Percentiles rank a stretch among this genome's conserved stretches.
Evolutionary conservation across 2,888 invertebrate genomes (phyloP).

Genomic region (Cordilura impudica): DNA sequence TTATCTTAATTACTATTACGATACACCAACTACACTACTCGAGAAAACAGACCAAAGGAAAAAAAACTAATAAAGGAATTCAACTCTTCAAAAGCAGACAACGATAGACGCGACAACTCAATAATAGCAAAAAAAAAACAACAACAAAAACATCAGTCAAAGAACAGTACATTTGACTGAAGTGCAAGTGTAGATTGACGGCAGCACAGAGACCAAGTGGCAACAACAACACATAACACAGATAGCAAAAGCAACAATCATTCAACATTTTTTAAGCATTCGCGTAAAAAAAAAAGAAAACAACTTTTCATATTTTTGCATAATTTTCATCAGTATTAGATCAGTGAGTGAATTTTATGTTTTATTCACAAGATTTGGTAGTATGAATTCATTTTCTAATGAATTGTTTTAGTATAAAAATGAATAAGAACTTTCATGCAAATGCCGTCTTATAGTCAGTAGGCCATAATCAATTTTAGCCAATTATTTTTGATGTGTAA

Average conservation of each 20-base stretch:
- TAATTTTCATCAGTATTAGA: too few relatives aligned
- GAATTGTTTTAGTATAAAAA: too few relatives aligned
- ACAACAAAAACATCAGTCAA: not conserved
- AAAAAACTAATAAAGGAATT: too few relatives aligned
- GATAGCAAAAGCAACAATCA: conserved; percentile 25
- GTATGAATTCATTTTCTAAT: too few relatives aligned
- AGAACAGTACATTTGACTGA: conserved; percentile 30
- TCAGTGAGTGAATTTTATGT: too few relatives aligned
- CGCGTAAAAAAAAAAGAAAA: not conserved
- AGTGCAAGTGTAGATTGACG: conserved; percentile 46
- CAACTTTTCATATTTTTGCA: conserved; percentile 23
- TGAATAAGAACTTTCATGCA: too few relatives aligned
- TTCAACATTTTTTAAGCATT: conserved; percentile 24
- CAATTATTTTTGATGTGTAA: too few relatives aligned
- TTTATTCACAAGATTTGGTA: too few relatives aligned
- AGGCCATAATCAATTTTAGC: too few relatives aligned
- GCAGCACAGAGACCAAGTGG: conserved; percentile 44
- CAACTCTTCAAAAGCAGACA: conserved; percentile 36
- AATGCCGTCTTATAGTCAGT: too few relatives aligned
- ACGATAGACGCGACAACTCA: conserved; percentile 53
- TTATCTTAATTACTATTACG: conserved; percentile 50
- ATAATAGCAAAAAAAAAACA: not conserved
- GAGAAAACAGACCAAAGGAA: conserved; percentile 6
- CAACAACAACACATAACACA: conserved; percentile 39
- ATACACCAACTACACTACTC: conserved; percentile 5